phyloP scores from a whole-genome alignment of 2,888 invertebrate genomes.

The Lepetodrilus schrolli region DNA sequence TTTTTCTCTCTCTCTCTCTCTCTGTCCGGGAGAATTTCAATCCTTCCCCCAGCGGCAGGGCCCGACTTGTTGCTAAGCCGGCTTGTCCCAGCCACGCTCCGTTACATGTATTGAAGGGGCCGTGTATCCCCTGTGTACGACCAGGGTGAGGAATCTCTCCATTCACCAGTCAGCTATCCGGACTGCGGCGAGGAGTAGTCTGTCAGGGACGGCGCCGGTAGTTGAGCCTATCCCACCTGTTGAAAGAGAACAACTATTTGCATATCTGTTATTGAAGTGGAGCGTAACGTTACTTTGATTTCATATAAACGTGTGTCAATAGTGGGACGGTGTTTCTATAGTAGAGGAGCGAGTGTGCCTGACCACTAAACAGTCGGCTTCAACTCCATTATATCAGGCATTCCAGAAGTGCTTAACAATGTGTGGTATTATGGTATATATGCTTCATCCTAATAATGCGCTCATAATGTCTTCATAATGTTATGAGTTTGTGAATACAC shows the following conservation, averaged over 20 bases:
- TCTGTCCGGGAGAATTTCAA: background rate
- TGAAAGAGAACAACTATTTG: background rate
- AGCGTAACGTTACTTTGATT: background rate
- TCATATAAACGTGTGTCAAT: background rate
- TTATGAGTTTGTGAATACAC: too few relatives aligned
- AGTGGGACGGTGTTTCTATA: too few relatives aligned
- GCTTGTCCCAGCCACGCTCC: background rate
- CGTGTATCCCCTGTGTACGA: background rate
- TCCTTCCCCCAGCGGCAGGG: background rate
- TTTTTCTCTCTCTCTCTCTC: background rate
- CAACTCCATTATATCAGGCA: too few relatives aligned
- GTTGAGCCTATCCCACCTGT: conserved; percentile 3
- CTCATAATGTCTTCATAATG: too few relatives aligned
- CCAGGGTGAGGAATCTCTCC: background rate
- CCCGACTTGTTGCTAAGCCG: background rate
- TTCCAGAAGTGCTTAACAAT: too few relatives aligned
- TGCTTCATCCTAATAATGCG: too few relatives aligned
- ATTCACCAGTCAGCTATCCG: background rate
- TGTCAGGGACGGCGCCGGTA: background rate
- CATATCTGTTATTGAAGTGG: background rate
- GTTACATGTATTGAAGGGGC: background rate
- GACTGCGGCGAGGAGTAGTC: background rate
- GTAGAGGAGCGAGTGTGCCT: too few relatives aligned
- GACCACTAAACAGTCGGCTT: too few relatives aligned
- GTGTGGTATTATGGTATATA: too few relatives aligned